phyloP scores from a whole-genome alignment of 2,113 vertebrate genomes.

The Cheilinus undulatus region DNA sequence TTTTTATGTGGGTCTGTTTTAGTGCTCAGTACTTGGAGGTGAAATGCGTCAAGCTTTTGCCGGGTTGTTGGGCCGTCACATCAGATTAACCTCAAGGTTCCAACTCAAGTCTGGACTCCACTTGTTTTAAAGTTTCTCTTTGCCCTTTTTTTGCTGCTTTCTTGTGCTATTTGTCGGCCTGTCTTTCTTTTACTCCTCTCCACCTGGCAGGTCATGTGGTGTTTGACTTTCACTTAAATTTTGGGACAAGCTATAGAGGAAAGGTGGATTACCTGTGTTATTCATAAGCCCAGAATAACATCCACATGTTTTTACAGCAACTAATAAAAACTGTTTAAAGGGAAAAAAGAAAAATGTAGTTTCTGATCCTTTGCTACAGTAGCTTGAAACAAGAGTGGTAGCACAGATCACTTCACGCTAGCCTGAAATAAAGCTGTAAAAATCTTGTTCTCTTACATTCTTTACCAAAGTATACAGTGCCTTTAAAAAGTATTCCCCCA shows the following conservation, averaged over 20 bases:
- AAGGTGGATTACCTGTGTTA: constrained; percentile 15
- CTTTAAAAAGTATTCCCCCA: too few species aligned
- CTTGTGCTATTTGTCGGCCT: constrained; percentile 15
- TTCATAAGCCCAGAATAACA: too few species aligned
- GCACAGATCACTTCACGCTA: too few species aligned
- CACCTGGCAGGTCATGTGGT: constrained; percentile 5
- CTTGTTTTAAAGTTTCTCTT: constrained; percentile 34
- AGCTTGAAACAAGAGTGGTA: too few species aligned
- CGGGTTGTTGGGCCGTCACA: constrained; percentile 67
- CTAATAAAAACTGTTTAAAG: too few species aligned
- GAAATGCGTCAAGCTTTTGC: constrained; percentile 62
- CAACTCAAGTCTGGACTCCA: constrained; percentile 14
- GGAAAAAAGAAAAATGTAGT: too few species aligned
- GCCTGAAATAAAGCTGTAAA: too few species aligned
- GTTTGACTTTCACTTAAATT: constrained; percentile 32
- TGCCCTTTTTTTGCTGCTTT: constrained; percentile 25
- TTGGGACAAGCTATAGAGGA: constrained; percentile 12
- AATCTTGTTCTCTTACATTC: too few species aligned
- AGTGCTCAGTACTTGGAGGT: constrained; percentile 60
- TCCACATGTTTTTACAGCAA: too few species aligned
- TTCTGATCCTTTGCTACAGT: too few species aligned
- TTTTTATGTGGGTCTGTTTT: constrained; percentile 62
- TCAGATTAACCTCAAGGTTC: constrained; percentile 64
- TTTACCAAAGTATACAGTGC: too few species aligned
- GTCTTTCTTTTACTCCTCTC: constrained; percentile 12